Conservation (phyloP, 2,113 vertebrate genomes). For the Garra rufa region DNA sequence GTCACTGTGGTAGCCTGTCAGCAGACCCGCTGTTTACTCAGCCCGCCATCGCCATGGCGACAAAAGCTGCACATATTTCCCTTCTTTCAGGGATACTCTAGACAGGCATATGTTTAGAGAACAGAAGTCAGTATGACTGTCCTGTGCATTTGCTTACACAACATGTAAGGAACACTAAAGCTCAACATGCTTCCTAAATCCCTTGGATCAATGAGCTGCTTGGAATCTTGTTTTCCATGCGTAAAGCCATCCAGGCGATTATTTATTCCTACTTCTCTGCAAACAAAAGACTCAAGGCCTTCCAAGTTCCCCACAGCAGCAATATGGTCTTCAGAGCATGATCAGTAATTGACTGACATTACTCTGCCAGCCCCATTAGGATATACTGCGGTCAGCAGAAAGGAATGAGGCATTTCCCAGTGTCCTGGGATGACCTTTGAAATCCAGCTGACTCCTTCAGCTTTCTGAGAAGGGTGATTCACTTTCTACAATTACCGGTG, state of each 20-base stretch:
- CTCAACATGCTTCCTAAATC: neutral
- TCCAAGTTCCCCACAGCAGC: conserved; percentile 15
- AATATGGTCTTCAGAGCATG: conserved; percentile 5
- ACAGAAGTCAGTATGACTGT: neutral
- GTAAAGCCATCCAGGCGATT: neutral
- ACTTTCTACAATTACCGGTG: neutral
- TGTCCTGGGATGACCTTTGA: conserved; percentile 49
- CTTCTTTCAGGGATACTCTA: conserved; percentile 29
- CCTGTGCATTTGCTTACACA: neutral
- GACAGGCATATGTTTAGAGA: conserved; percentile 19
- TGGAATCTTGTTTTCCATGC: neutral
- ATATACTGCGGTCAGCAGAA: conserved; percentile 52
- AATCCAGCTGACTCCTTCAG: conserved; percentile 5
- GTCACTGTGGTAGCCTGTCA: conserved; percentile 49
- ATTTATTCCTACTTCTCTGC: neutral
- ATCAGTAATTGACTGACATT: conserved; percentile 38
- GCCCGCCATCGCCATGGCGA: conserved; percentile 23
- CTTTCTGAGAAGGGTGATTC: conserved; percentile 7
- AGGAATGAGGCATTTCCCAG: conserved; percentile 33
- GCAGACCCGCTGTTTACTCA: conserved; percentile 39
- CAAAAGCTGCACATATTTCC: conserved; percentile 39
- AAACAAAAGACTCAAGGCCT: conserved; percentile 31
- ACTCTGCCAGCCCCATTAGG: conserved; percentile 39
- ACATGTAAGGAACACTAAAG: neutral
- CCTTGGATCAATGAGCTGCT: neutral